Conservation (phyloP, 2,888 invertebrate species). For the Hyles lineata region DNA sequence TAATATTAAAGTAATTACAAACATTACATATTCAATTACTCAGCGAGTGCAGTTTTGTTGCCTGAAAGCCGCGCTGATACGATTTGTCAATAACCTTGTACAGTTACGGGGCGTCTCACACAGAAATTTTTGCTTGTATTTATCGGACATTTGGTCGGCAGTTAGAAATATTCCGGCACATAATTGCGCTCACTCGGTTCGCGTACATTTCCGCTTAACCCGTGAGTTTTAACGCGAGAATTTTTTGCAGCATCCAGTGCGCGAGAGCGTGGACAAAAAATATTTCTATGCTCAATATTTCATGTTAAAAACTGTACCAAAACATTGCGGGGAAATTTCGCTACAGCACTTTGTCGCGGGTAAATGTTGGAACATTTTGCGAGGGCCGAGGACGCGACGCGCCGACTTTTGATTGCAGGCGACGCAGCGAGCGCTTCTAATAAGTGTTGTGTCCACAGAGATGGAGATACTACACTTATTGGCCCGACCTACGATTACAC, state of each 20-base stretch:
- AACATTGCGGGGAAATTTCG: conserved; percentile 5
- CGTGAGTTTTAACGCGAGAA: background rate
- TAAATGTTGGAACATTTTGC: conserved; percentile 15
- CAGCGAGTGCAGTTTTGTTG: background rate
- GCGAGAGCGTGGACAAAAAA: conserved; percentile 13
- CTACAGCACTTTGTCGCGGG: background rate
- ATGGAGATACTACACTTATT: conserved; percentile 44
- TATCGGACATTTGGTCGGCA: background rate
- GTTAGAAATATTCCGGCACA: background rate
- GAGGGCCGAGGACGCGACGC: background rate
- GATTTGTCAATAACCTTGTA: background rate
- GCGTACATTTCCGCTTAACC: background rate
- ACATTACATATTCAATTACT: background rate
- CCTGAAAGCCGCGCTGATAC: background rate
- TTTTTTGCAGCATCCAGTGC: background rate
- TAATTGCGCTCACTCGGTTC: conserved; percentile 3
- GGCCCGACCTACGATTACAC: conserved; percentile 29
- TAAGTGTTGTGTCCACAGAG: conserved; percentile 44
- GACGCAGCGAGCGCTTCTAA: conserved; percentile 39
- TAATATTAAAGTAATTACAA: conserved; percentile 14
- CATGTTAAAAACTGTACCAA: conserved; percentile 14
- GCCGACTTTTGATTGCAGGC: conserved; percentile 40
- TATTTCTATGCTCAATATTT: conserved; percentile 15
- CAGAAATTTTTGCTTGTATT: background rate
- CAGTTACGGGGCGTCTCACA: background rate